A percentile compares a stretch with the other conserved stretches of the same genome.
phyloP scores from a whole-genome alignment of 2,888 invertebrate genomes.

The Eretmocerus hayati region DNA sequence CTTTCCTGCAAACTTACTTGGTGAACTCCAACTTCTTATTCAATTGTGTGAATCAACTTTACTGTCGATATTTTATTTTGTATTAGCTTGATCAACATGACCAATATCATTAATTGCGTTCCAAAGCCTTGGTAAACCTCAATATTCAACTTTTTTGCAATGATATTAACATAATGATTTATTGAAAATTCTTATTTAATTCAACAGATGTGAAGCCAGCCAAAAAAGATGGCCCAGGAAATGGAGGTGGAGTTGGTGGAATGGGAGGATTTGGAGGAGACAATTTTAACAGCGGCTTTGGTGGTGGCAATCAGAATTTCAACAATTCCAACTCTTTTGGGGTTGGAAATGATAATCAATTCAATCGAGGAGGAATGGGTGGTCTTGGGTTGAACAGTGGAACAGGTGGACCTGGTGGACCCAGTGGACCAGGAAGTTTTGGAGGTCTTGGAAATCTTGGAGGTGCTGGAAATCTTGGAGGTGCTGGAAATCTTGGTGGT shows the following conservation, averaged over 20 bases:
- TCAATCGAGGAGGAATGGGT: slow-evolving; percentile 15
- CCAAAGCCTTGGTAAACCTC: no score
- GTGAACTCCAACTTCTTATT: no score
- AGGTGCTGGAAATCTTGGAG: background rate
- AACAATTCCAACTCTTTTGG: slow-evolving; percentile 28
- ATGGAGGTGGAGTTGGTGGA: slow-evolving; percentile 15
- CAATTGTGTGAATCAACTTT: no score
- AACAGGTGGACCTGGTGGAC: slow-evolving; percentile 3
- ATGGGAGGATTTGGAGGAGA: slow-evolving; percentile 20
- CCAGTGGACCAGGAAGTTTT: background rate
- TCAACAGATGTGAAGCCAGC: slow-evolving; percentile 42
- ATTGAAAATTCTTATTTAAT: no score
- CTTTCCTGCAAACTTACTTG: no score
- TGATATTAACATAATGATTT: no score
- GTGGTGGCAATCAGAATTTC: slow-evolving; percentile 30
- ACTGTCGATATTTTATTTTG: background rate
- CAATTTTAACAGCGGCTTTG: slow-evolving; percentile 26
- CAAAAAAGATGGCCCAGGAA: slow-evolving; percentile 33
- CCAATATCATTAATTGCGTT: no score
- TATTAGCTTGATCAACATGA: no score
- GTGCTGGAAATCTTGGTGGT: background rate
- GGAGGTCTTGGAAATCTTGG: background rate
- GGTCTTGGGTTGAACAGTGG: background rate
- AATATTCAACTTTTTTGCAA: no score
- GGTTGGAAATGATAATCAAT: slow-evolving; percentile 26